phyloP scores from a whole-genome alignment of 2,113 vertebrate species.

The Tetrao urogallus region DNA sequence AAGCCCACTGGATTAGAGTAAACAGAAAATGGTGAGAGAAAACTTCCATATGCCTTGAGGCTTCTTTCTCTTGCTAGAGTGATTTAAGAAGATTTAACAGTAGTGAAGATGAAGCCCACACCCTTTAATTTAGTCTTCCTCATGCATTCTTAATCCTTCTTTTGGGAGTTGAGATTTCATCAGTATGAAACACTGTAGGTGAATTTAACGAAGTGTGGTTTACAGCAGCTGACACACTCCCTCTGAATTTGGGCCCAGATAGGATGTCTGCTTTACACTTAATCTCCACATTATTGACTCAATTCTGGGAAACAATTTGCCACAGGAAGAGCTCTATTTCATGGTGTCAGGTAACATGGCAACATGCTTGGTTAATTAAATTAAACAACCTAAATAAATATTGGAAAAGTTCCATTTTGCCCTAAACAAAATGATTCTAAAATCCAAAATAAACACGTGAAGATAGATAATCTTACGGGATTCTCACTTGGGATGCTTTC shows the following conservation, averaged over 20 bases:
- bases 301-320: neutral
- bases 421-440: neutral
- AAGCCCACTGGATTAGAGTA: neutral
- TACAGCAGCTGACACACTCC: neutral
- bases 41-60: neutral
- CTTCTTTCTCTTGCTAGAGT: neutral
- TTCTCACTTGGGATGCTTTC: neutral
- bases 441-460: neutral
- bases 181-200: neutral
- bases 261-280: neutral
- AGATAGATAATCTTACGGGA: neutral
- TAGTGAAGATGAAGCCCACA: neutral
- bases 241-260: neutral
- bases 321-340: neutral
- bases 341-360: neutral
- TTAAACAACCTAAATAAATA: neutral
- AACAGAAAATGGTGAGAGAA: neutral
- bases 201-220: neutral
- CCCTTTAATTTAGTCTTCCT: neutral
- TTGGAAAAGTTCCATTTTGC: neutral
- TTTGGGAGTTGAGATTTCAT: neutral
- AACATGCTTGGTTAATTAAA: neutral
- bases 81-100: neutral
- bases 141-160: neutral
- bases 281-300: neutral